Percentiles rank a stretch among this genome's conserved stretches.
Evolutionary conservation across 1,140 invertebrate species (phyloP).

Genomic region (Oncopeltus fasciatus): DNA sequence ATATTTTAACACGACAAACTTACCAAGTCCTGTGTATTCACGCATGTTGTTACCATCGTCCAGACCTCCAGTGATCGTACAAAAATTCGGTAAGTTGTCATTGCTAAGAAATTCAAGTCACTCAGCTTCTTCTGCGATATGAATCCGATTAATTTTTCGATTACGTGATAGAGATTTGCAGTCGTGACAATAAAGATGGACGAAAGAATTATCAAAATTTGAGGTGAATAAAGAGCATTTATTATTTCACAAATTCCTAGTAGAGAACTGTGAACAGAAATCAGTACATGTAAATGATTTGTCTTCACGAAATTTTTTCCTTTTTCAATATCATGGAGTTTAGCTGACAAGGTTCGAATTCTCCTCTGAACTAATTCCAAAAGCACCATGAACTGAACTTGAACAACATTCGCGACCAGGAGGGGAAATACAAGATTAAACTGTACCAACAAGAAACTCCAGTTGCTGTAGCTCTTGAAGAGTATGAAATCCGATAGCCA

Average conservation of each 20-base stretch:
- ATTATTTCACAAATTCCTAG: background rate
- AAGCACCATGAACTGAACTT: conserved; percentile 14
- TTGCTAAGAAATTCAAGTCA: background rate
- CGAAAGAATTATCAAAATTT: conserved; percentile 13
- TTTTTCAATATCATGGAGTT: background rate
- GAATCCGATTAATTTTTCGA: conserved; percentile 7
- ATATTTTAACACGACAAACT: background rate
- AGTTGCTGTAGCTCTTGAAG: background rate
- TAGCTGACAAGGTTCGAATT: background rate
- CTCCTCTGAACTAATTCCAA: background rate
- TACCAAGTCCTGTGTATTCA: conserved; percentile 9
- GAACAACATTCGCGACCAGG: background rate
- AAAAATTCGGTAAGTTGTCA: background rate
- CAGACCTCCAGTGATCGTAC: conserved; percentile 12
- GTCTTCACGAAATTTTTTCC: background rate
- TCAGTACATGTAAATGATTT: background rate
- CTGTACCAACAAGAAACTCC: background rate
- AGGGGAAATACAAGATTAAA: conserved; percentile 7
- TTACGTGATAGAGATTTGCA: conserved; percentile 16
- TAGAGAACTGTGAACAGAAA: background rate
- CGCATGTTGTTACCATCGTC: conserved; percentile 3
- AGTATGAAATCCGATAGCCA: background rate
- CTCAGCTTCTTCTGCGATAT: background rate
- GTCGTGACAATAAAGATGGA: conserved; percentile 13
- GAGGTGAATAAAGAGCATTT: conserved; percentile 3